These are phyloP conservation scores for Oreocharis arfaki DNA, from an alignment of 2,113 vertebrate genomes.

Conservation along the genomic window DNA sequence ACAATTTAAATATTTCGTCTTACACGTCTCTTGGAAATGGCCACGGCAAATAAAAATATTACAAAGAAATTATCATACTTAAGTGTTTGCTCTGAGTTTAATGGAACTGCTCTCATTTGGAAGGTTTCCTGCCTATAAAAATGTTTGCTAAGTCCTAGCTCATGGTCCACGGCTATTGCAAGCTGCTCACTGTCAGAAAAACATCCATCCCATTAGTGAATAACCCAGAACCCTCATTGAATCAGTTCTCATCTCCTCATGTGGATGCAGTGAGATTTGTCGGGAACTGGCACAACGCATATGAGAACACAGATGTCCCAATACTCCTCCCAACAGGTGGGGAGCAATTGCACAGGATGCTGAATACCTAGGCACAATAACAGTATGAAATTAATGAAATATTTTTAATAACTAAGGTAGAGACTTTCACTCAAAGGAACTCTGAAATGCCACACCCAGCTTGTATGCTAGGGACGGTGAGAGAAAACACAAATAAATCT, in stretches of 20 bases:
- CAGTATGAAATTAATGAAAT: neutral
- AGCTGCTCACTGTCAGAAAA: neutral
- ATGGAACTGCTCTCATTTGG: neutral
- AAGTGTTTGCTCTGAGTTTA: neutral
- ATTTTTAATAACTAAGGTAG: neutral
- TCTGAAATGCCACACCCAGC: neutral
- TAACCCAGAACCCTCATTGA: neutral
- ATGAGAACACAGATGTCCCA: neutral
- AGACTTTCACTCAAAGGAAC: neutral
- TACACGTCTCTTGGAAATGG: neutral
- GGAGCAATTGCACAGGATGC: neutral
- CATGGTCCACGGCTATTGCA: neutral
- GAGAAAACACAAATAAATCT: neutral
- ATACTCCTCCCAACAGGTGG: neutral
- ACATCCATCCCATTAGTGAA: fast-evolving
- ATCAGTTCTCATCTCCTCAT: neutral
- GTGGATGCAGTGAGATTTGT: neutral
- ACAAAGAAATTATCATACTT: neutral
- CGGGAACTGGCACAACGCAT: neutral
- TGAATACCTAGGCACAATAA: neutral
- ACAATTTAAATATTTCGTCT: neutral
- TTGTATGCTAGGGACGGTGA: neutral
- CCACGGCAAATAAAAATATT: neutral
- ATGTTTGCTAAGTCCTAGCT: neutral
- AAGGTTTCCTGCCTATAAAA: neutral